Base-by-base conservation (phyloP, 1,140 invertebrate genomes). In the Drosophila novamexicana region DNA sequence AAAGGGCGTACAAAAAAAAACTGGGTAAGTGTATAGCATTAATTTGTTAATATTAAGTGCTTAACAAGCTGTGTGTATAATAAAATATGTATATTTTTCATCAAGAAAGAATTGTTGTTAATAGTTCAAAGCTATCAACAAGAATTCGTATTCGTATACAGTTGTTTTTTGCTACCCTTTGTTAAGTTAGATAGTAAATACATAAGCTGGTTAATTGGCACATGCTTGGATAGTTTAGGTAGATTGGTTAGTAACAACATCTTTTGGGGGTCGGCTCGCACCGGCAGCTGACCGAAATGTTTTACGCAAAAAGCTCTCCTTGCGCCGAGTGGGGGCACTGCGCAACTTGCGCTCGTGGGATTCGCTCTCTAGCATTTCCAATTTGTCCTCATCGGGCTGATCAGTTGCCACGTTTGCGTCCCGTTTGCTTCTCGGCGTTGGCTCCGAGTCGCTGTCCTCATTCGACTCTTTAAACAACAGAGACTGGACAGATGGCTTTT, bases 291-390 rank as follows among this genome's bases (percentile, higher is more conserved):
- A 77, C 54, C 79, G 79, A 69, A 92, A 86, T 22, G 89, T 93
- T 75, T 91, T 92, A 52, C 81, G 91, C 52, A 93, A 72, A 77
- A 92, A 92, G 75, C 91, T 92, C 73, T 92, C 85, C 71, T 92
- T 92, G 61, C 86, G 90, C 0, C 74, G 69, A 44, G 80, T 54
- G 61, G 77, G 56, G 54, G 67, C 36, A 59, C 66, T 59, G 53
- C 70, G 70, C 36, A 50, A 39, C 1, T 64, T 71, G 18, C 54
- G 45, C 14, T 59, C 7, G n/a, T 39, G 18, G 37, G 18, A 7
- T 32, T 52, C 37, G n/a, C 6, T 47, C 50, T 18, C 34, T 37
- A 22, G 1, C 7, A 4, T 6, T 6, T 7, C 10, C 16, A 58
- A 34, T 5, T 29, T 44, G 7, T 8, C 7, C 7, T 52, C 52